Percentiles rank a stretch among this genome's conserved stretches.
Conservation (phyloP, 2,797 vertebrate species). For the Euthynnus affinis region DNA sequence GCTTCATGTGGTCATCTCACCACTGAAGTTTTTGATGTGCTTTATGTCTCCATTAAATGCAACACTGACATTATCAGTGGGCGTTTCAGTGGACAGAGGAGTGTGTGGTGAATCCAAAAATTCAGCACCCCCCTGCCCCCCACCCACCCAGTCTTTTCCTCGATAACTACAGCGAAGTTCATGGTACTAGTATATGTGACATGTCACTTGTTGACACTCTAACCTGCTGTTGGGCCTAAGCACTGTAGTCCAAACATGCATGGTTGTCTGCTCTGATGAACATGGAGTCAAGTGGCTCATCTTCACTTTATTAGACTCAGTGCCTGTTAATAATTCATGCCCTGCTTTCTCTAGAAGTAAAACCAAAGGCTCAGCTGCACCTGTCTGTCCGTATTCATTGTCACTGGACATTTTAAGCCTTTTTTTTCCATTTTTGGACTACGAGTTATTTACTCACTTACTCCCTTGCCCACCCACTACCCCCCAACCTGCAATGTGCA, state of each 20-base stretch:
- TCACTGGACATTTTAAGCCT: conserved; percentile 64
- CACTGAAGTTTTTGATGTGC: not conserved
- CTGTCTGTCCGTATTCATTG: conserved; percentile 63
- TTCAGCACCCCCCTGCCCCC: no score
- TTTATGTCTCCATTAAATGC: not conserved
- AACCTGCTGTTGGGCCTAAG: conserved; percentile 41
- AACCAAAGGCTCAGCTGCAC: conserved; percentile 66
- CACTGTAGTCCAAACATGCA: conserved; percentile 39
- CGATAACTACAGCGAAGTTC: not conserved
- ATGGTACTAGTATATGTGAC: conserved; percentile 11
- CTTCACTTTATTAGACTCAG: conserved; percentile 66
- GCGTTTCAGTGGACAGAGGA: not conserved
- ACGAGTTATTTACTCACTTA: conserved; percentile 66
- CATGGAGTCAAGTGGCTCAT: conserved; percentile 54
- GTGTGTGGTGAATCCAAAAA: not conserved
- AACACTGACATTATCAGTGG: not conserved
- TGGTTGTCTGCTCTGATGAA: conserved; percentile 38
- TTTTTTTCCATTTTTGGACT: conserved; percentile 63
- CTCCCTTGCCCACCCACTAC: not conserved
- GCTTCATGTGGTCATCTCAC: not conserved
- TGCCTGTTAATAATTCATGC: conserved; percentile 80
- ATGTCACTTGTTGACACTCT: conserved; percentile 43
- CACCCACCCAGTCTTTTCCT: not conserved
- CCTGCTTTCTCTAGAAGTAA: conserved; percentile 62
- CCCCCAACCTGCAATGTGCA: conserved; percentile 53